Evolutionary conservation across 2,113 vertebrate species (phyloP), one percentile per base, ranked within the genome.

Genomic region (Dromiciops gliroides): DNA sequence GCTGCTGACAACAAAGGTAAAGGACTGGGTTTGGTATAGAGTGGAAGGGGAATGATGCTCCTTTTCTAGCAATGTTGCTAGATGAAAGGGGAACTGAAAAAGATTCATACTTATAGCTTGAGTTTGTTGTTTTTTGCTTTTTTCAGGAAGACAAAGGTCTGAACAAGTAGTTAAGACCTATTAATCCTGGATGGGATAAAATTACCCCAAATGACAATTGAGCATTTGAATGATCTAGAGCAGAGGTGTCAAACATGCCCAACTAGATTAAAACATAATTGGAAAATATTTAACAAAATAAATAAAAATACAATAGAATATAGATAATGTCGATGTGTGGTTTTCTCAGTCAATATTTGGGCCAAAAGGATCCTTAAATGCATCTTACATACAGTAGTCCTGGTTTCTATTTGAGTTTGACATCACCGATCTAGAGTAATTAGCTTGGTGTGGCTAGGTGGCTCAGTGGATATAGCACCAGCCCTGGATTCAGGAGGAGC

Each of bases 1-100:
- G 99, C 99, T 11, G 99, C 99, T 0, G 99, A 99, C 97, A 99
- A 99, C 97, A 99, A 99, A 99, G 99, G 99, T 99, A 95, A 96
- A 31, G 88, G 67, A 51, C 75, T 44, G 56, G 92, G n/a, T 48
- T 37, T 48, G 52, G 12, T 49, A 25, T 0, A 0, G 10, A 0
- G n/a, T 10, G 1, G 37, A 75, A 6, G 16, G 7, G 67, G 16
- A 75, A n/a, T 75, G 37, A 75, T 75, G 50, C 50, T 48, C 12
- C 1, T 7, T 7, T 51, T 31, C 24, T 92, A 53, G 0, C 8
- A 5, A 2, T 12, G 2, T 56, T 26, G 67, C n/a, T 50, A 51
- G 48, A 0, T 37, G 48, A 89, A 90, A 37, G 12, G 25, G 8
- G 1, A 22, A 16, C 89, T 28, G 28, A 48, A 49, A 51, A 89